Percentiles rank a stretch among this genome's conserved stretches.
Conservation (phyloP, 2,888 invertebrate species). For the Creontiades dilutus region DNA sequence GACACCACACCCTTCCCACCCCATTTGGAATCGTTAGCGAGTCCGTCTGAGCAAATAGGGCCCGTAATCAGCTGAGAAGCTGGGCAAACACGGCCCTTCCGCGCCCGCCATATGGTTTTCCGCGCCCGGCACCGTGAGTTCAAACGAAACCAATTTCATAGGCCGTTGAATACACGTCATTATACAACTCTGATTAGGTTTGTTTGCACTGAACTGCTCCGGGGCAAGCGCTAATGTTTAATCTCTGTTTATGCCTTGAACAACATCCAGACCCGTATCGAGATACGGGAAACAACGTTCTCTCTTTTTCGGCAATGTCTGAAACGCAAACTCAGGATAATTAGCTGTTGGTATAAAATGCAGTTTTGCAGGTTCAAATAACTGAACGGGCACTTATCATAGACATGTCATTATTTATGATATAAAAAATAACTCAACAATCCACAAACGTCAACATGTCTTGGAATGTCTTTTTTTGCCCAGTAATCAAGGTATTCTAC, state of each 20-base stretch:
- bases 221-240: constrained; percentile 64
- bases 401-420: too few species aligned
- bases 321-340: too few species aligned
- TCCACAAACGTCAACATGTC: too few species aligned
- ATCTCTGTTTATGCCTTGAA: constrained; percentile 63
- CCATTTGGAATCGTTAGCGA: constrained; percentile 49
- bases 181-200: constrained; percentile 71
- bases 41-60: constrained; percentile 40
- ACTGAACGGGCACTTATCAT: too few species aligned
- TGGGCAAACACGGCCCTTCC: constrained; percentile 64
- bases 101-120: constrained; percentile 45
- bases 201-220: constrained; percentile 61
- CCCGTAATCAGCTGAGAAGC: constrained; percentile 60
- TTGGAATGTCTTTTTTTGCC: too few species aligned
- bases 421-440: too few species aligned
- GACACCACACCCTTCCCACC: background rate
- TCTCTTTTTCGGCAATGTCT: background rate
- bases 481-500: too few species aligned
- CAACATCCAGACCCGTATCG: constrained; percentile 32
- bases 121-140: constrained; percentile 17
- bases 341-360: too few species aligned
- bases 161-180: constrained; percentile 69
- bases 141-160: constrained; percentile 71
- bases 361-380: too few species aligned
- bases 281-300: background rate